A percentile compares a stretch with the other conserved stretches of the same genome.
These are phyloP conservation scores for Macaca mulatta DNA, from an alignment of 2,113 vertebrate genomes.

Conservation along the genomic window DNA sequence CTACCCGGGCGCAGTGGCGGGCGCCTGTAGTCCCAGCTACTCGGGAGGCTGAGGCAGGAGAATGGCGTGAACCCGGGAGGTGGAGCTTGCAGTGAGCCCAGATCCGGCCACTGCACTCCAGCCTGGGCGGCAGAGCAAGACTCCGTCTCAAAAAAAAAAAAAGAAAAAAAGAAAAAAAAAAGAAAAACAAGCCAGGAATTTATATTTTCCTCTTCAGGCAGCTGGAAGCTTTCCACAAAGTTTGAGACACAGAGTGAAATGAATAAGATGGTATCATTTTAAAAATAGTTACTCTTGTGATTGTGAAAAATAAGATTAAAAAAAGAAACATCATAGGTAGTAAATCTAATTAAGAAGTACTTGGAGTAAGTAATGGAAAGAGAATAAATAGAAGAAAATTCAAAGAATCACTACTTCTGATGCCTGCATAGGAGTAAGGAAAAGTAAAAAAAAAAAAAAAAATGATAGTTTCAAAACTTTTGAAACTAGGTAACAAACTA, in stretches of 20 bases:
- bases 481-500: not conserved
- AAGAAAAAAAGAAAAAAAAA: no score
- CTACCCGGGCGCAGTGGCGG: no score
- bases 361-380: not conserved
- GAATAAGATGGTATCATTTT: not conserved
- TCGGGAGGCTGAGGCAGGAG: no score
- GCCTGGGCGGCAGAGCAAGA: no score
- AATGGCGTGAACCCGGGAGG: no score
- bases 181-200: not conserved
- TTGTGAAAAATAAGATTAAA: not conserved
- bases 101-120: no score
- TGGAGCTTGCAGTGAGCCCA: no score
- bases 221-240: not conserved
- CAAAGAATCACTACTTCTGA: not conserved
- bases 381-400: conserved; percentile 11
- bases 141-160: no score
- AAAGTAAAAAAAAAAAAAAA: not conserved
- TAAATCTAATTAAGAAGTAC: not conserved
- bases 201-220: not conserved
- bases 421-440: not conserved
- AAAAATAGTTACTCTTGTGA: not conserved
- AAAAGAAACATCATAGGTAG: not conserved
- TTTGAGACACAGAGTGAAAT: not conserved
- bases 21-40: no score
- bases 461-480: not conserved